phyloP scores from a whole-genome alignment of 2,888 invertebrate species.

The Clitarchus hookeri region DNA sequence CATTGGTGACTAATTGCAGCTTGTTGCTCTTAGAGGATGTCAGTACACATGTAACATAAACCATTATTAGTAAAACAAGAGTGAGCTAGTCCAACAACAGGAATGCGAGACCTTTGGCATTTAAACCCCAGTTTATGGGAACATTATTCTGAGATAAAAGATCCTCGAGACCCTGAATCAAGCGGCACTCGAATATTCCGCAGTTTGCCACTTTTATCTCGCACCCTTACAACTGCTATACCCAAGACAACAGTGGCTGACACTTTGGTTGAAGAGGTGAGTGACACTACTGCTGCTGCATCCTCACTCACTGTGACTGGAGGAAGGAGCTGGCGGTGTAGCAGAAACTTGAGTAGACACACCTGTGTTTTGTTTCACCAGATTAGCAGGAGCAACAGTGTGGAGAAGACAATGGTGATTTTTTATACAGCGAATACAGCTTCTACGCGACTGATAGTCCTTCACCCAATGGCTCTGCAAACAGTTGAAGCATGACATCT shows the following conservation, averaged over 20 bases:
- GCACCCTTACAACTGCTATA: too few relatives aligned
- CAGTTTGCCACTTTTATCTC: not conserved
- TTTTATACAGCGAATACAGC: not conserved
- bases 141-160: not conserved
- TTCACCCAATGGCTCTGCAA: too few relatives aligned
- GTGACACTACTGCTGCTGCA: not conserved
- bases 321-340: not conserved
- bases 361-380: not conserved
- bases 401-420: not conserved
- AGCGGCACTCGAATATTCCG: not conserved
- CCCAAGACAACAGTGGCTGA: not conserved
- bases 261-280: not conserved
- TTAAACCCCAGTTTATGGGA: not conserved
- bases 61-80: not conserved
- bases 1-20: not conserved
- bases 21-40: not conserved
- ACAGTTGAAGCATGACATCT: not conserved
- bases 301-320: not conserved
- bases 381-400: not conserved
- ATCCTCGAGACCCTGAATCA: not conserved
- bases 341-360: not conserved
- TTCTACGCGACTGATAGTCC: not conserved
- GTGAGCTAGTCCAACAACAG: not conserved
- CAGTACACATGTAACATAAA: not conserved
- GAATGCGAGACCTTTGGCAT: not conserved